Evolutionary conservation across 2,888 invertebrate genomes (phyloP).

Genomic region (Acanthacorydalis orientalis): DNA sequence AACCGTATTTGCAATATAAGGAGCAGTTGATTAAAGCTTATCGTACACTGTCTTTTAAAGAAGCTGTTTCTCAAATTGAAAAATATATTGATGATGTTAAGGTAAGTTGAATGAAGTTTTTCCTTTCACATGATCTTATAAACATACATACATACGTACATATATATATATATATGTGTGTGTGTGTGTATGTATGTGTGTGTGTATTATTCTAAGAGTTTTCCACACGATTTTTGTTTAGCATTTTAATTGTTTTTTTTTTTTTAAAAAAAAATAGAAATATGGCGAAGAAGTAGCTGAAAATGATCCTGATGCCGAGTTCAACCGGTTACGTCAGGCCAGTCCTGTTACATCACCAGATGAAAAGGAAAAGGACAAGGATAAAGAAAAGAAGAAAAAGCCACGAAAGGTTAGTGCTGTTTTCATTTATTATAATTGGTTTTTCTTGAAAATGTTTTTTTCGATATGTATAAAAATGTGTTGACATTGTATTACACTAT

Average conservation of each 20-base stretch:
- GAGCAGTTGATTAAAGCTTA: conserved; percentile 57
- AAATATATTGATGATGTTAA: conserved; percentile 56
- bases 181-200: no score
- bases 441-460: no score
- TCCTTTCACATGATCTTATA: no score
- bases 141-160: no score
- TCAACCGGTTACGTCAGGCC: conserved; percentile 39
- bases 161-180: no score
- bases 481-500: no score
- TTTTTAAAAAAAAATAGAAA: conserved; percentile 18
- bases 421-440: neutral
- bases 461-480: no score
- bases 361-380: conserved; percentile 11
- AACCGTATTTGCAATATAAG: conserved; percentile 65
- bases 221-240: neutral
- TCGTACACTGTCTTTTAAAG: conserved; percentile 59
- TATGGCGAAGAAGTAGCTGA: conserved; percentile 34
- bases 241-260: neutral
- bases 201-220: no score
- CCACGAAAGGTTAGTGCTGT: conserved; percentile 14
- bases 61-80: conserved; percentile 65
- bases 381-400: conserved; percentile 12
- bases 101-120: conserved; percentile 24
- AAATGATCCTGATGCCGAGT: conserved; percentile 45
- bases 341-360: conserved; percentile 11